A percentile compares a stretch with the other conserved stretches of the same genome.
Conservation (phyloP, 2,113 vertebrate genomes). For the Triplophysa dalaica region DNA sequence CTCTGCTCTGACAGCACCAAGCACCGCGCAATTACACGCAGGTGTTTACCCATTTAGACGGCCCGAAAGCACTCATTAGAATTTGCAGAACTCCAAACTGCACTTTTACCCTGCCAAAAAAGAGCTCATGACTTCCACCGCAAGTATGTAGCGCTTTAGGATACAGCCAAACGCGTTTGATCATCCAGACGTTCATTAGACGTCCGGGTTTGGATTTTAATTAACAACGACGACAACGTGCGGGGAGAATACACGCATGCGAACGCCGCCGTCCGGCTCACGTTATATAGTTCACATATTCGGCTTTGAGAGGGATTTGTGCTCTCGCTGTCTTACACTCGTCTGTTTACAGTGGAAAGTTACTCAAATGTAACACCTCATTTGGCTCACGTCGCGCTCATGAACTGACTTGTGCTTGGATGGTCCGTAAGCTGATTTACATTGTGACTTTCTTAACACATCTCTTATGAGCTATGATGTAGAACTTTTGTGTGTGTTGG, state of each 20-base stretch:
- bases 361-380: slow-evolving; percentile 7
- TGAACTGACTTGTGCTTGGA: slow-evolving; percentile 20
- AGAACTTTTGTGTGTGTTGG: slow-evolving; percentile 9
- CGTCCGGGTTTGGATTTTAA: neutral
- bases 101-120: slow-evolving; percentile 33
- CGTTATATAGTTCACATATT: neutral
- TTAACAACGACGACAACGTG: neutral
- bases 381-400: slow-evolving; percentile 5
- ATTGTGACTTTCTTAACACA: slow-evolving; percentile 32
- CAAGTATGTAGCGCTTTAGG: slow-evolving; percentile 5
- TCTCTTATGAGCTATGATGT: slow-evolving; percentile 15
- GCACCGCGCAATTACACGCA: slow-evolving; percentile 42
- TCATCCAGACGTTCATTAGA: neutral
- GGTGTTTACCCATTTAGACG: slow-evolving; percentile 46
- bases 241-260: neutral
- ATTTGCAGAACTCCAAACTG: slow-evolving; percentile 33
- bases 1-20: slow-evolving; percentile 35
- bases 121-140: neutral
- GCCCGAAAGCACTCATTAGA: slow-evolving; percentile 49
- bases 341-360: slow-evolving; percentile 18
- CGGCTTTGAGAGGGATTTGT: neutral
- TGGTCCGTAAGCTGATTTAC: slow-evolving; percentile 20
- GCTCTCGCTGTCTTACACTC: neutral
- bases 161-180: neutral
- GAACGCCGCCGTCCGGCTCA: neutral